Base-by-base conservation (phyloP, 2,113 vertebrate species). In the Tringa solitaria region DNA sequence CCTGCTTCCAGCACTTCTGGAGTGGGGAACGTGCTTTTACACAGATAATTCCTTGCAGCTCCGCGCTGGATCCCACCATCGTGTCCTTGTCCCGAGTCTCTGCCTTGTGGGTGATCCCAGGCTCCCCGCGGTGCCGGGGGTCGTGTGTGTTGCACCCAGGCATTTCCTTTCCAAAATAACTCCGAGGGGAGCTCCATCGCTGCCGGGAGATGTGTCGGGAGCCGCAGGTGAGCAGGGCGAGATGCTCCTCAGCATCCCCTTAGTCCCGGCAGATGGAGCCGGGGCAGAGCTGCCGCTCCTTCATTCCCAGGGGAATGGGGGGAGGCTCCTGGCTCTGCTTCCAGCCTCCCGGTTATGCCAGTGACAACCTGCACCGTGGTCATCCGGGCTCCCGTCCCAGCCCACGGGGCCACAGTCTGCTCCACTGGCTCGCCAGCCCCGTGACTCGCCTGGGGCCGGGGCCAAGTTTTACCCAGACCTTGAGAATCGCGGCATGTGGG, bases 11-110 rank as follows among this genome's bases (percentile, higher is more conserved):
- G 39, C 61, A 5, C 39, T 16, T 33, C 39, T 33, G 35, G 7
- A 17, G 74, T 1, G 7, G 54, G 26, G 45, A 59, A 77, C 2
- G 1, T 14, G 3, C 19, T 37, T 13, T 18, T 35, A 4, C 35
- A 7, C 26, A 9, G 72, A 4, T 0, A 6, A 20, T 4, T 19
- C 43, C 15, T 8, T 8, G 4, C 30, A 12, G 20, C n/a, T 57
- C 56, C 6, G 8, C 11, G 5, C 56, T 57, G 8, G 12, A 35
- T 35, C 59, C 59, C 59, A 35, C 59, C 23, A 9, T 24, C 59
- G 5, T 37, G n/a, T 16, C 4, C 1, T 16, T 59, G 13, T 59
- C 57, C 37, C 1, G 1, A 39, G 12, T 46, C 48, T 32, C 48
- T 37, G 48, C 32, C 69, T 5, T 6, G 16, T 9, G 26, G 20